Evolutionary conservation across 2,888 invertebrate genomes (phyloP), one percentile per base, ranked within the genome.

Genomic region (Drosophila atroscutellata): DNA sequence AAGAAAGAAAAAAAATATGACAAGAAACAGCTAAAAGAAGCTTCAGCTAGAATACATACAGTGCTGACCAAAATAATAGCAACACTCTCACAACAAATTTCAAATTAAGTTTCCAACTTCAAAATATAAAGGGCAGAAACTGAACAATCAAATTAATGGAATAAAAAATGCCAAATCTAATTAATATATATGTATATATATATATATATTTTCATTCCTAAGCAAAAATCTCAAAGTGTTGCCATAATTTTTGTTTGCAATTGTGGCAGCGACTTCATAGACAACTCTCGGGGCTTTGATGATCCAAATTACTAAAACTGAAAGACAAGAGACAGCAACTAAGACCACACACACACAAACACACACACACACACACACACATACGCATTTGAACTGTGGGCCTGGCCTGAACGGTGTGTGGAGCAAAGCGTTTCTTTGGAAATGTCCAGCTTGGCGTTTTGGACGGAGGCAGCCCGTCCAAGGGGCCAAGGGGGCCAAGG

Each of bases 261-360:
- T 45, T 45, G 45, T 20, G 5, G 20, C 20, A 42, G 42, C 20
- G 42, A 42, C 11, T 32, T 51, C 42, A 20, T 45, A 37, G 52
- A 54, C 37, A 42, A 57, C 30, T 59, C 57, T 64, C 56, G 65
- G 64, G 45, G 56, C 69, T 65, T 55, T 72, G 66, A 70, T 70
- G 77, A 81, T 80, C 81, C 77, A 72, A 81, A 78, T 80, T 83
- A 65, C 80, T 67, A 75, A 71, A 75, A 73, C 77, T 62, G 55
- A 66, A 68, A 70, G 67, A 59, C 64, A 65, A 64, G 49, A 51
- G 69, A 75, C 76, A 65, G 49, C 54, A 50, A 49, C 49, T 45
- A 28, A 65, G 81, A 82, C 81, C 81, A 69, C 83, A 80, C 83
- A 75, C 64, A 32, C 5, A 24, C 1, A 34, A 61, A 32, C 5